These are phyloP conservation scores for Linurgus olivaceus DNA, from an alignment of 2,797 vertebrate species.

Conservation along the genomic window DNA sequence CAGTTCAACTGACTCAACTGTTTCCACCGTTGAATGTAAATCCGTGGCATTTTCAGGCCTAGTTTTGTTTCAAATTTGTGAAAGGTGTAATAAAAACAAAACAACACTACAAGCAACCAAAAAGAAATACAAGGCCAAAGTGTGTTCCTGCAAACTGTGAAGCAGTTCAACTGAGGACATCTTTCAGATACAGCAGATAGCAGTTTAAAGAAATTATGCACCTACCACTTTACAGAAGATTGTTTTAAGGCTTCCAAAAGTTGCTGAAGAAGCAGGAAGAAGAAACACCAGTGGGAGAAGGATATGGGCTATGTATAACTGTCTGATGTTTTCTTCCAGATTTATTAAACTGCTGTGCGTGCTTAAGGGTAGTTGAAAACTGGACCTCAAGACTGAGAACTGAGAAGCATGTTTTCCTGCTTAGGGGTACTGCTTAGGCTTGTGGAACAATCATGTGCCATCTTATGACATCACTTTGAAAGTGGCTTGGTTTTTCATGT, in stretches of 20 bases:
- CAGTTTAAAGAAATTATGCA: neutral
- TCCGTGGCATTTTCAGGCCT: neutral
- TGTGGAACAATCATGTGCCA: neutral
- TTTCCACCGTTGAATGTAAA: neutral
- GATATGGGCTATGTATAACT: fast-evolving
- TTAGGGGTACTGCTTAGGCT: neutral
- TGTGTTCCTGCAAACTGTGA: neutral
- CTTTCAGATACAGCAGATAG: neutral
- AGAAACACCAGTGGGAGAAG: neutral
- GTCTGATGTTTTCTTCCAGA: neutral
- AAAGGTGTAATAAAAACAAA: neutral
- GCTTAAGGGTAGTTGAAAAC: neutral
- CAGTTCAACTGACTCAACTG: neutral
- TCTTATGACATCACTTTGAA: neutral
- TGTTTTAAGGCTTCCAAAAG: neutral
- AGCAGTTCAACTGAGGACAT: neutral
- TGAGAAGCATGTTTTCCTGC: neutral
- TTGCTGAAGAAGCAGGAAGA: neutral
- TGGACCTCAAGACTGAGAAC: neutral
- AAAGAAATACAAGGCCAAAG: neutral
- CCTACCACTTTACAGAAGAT: neutral
- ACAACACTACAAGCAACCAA: neutral
- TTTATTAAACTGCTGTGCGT: neutral
- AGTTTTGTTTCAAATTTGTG: neutral
- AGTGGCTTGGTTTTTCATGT: neutral